phyloP scores from a whole-genome alignment of 2,797 vertebrate genomes.

The Onychomys arenicola region DNA sequence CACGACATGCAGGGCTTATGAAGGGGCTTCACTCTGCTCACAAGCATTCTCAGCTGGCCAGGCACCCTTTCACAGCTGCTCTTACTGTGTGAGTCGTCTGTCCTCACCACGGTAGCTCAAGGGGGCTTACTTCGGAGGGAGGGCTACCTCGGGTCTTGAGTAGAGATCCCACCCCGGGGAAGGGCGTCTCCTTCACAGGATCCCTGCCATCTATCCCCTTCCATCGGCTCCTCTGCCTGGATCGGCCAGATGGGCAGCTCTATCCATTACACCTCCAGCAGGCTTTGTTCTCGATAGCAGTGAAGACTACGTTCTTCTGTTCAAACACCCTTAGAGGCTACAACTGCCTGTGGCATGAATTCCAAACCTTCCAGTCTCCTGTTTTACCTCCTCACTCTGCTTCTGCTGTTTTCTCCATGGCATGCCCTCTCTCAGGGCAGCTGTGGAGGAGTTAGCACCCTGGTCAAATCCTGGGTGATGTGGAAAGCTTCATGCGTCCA shows the following conservation, averaged over 20 bases:
- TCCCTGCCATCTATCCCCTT: background rate
- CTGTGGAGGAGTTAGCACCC: background rate
- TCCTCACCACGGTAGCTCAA: background rate
- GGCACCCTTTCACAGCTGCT: background rate
- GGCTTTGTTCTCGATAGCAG: background rate
- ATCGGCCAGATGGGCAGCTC: background rate
- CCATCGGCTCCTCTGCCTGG: background rate
- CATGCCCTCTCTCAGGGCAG: background rate
- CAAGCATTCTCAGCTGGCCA: background rate
- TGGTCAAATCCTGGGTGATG: background rate
- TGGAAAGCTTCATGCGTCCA: background rate
- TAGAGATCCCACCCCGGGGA: background rate
- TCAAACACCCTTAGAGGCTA: background rate
- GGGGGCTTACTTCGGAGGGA: background rate
- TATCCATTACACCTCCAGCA: background rate
- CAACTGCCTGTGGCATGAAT: rapidly evolving
- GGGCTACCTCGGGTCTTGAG: background rate
- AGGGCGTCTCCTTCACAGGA: background rate
- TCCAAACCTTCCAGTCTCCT: background rate
- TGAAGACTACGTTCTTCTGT: background rate
- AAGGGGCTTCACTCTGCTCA: background rate
- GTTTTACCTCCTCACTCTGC: background rate
- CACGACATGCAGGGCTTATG: rapidly evolving
- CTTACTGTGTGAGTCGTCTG: background rate
- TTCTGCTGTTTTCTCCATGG: background rate